A percentile compares a stretch with the other conserved stretches of the same genome.
phyloP scores from a whole-genome alignment of 2,797 vertebrate genomes.

The Amphiprion clarkii region DNA sequence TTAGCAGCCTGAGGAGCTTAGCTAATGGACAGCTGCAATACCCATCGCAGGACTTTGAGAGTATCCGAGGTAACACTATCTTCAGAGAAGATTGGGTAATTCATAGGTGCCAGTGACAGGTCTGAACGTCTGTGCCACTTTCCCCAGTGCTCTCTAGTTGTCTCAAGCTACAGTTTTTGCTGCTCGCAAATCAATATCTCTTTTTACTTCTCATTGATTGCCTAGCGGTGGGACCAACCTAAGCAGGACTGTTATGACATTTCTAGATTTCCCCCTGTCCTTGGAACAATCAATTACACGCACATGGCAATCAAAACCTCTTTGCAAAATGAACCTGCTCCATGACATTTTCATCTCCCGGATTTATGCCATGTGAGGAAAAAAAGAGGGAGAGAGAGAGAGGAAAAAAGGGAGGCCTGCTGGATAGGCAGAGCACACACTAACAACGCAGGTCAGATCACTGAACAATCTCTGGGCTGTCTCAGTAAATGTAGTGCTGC shows the following conservation, averaged over 20 bases:
- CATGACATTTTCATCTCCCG: slow-evolving; percentile 90
- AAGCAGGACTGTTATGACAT: slow-evolving; percentile 91
- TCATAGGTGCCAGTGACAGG: slow-evolving; percentile 85
- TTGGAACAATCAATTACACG: slow-evolving; percentile 91
- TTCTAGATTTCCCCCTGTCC: slow-evolving; percentile 91
- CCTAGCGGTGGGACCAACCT: slow-evolving; percentile 87
- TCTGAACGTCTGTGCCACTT: slow-evolving; percentile 83
- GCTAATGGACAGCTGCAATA: slow-evolving; percentile 82
- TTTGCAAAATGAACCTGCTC: slow-evolving; percentile 91
- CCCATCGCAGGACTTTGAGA: slow-evolving; percentile 68
- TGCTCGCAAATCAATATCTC: slow-evolving; percentile 87
- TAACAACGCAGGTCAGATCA: slow-evolving; percentile 75
- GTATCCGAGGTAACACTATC: slow-evolving; percentile 82
- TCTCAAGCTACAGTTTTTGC: slow-evolving; percentile 89
- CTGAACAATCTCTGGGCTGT: slow-evolving; percentile 60
- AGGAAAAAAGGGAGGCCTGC: slow-evolving; percentile 47
- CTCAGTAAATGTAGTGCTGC: slow-evolving; percentile 41
- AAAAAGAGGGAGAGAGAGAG: slow-evolving; percentile 8
- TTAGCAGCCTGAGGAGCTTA: slow-evolving; percentile 74
- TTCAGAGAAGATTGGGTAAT: slow-evolving; percentile 84
- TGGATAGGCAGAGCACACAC: slow-evolving; percentile 48
- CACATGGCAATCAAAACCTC: slow-evolving; percentile 90
- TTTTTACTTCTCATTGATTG: slow-evolving; percentile 91
- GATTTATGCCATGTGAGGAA: slow-evolving; percentile 86
- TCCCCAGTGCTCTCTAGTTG: slow-evolving; percentile 78